Base-by-base conservation (phyloP, 1,140 invertebrate genomes). In the Aphis craccivora region DNA sequence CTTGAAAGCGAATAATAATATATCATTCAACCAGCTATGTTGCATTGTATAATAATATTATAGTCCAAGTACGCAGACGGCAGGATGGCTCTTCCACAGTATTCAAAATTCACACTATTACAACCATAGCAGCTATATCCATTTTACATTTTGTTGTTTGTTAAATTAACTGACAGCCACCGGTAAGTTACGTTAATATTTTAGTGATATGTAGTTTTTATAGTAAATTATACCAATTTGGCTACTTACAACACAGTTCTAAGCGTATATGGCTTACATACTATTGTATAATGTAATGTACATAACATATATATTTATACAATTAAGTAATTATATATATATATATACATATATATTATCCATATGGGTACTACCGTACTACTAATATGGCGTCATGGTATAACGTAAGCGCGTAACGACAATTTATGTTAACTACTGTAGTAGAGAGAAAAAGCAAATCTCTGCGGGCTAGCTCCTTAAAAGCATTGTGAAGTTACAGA, bases 401-500 rank as follows among this genome's bases (percentile, higher is more conserved):
- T 51, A 87, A 48, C 14, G 84, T 87, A 35, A 45, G 86, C 25
- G 84, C 9, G 22, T 87, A 30, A 87, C 43, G 43, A 87, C 40
- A 22, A 87, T 87, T 87, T 45, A 84, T 45, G 84, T 87, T 48
- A 86, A 86, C 84, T 60, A 76, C 30, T 43, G 11, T 86, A 45
- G 11, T 86, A 45, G 18, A 48, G 84, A n/a, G 45, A 48, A 48
- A 88, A n/a, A 88, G 43, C 86, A 45, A 88, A 88, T 88, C 86
- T 48, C 45, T 23, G 86, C 43, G 60, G 60, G 60, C 60, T 35
- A 76, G 86, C 25, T 48, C 45, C 86, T 88, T 48, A 88, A 88
- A 88, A 88, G 86, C 86, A 48, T 88, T 48, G 45, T 48, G 86
- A 48, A 88, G 86, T 88, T 48, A 18, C 86, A 51, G 30, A 48